These are phyloP conservation scores for Sebastes itinus DNA, from an alignment of 2,797 vertebrate genomes.

Conservation along the genomic window DNA sequence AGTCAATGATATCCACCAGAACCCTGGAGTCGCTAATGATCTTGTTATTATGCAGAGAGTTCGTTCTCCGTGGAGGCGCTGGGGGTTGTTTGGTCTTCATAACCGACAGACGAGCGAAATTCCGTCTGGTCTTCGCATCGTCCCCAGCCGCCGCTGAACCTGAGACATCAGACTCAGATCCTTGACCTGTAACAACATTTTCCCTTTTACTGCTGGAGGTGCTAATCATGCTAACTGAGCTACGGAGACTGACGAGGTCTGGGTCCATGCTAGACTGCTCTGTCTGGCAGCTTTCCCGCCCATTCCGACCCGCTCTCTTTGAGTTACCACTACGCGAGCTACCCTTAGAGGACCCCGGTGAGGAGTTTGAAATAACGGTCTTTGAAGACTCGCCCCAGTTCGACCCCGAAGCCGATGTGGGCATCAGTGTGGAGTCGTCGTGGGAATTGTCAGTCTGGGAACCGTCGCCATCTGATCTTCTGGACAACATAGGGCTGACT, in stretches of 20 bases:
- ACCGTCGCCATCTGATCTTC: slow-evolving; percentile 76
- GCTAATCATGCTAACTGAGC: slow-evolving; percentile 72
- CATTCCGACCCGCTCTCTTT: slow-evolving; percentile 28
- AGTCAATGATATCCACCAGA: slow-evolving; percentile 40
- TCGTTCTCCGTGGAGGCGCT: slow-evolving; percentile 87
- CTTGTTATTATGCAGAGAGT: slow-evolving; percentile 85
- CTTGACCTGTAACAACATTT: slow-evolving; percentile 21
- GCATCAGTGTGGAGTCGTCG: slow-evolving; percentile 74
- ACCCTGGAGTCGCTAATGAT: slow-evolving; percentile 53
- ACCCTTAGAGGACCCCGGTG: slow-evolving; percentile 88
- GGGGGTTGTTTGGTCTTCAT: slow-evolving; percentile 92
- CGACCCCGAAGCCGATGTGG: slow-evolving; percentile 74
- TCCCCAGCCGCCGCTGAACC: slow-evolving; percentile 50
- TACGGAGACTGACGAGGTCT: slow-evolving; percentile 73
- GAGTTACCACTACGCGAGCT: slow-evolving; percentile 67
- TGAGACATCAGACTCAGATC: slow-evolving; percentile 27
- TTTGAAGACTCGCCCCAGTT: slow-evolving; percentile 93
- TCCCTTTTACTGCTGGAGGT: slow-evolving; percentile 38
- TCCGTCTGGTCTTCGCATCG: slow-evolving; percentile 84
- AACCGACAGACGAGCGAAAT: slow-evolving; percentile 86
- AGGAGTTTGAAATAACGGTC: slow-evolving; percentile 89
- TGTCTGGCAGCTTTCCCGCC: slow-evolving; percentile 21
- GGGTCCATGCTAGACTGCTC: slow-evolving; percentile 38
- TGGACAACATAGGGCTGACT: slow-evolving; percentile 88
- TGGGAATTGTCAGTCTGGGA: slow-evolving; percentile 78